A percentile compares a stretch with the other conserved stretches of the same genome.
phyloP scores from a whole-genome alignment of 2,113 vertebrate species.

The Todiramphus chloris region DNA sequence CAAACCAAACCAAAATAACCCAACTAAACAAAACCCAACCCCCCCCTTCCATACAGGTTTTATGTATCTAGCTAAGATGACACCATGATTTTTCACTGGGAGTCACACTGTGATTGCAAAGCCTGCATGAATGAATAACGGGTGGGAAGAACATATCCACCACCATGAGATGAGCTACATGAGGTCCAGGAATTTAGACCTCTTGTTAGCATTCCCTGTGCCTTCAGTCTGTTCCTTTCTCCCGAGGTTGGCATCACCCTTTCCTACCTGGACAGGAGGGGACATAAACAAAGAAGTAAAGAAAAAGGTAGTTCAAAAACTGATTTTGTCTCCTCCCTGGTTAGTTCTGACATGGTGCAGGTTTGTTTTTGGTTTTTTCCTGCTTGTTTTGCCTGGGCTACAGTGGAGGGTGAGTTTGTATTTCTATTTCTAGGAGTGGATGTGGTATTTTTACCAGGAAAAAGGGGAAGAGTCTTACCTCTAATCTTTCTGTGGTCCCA shows the following conservation, averaged over 20 bases:
- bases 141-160: background rate
- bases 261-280: background rate
- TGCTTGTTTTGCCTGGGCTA: background rate
- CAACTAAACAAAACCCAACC: background rate
- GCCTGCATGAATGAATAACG: background rate
- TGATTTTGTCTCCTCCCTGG: rapidly evolving
- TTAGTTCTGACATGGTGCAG: background rate
- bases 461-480: background rate
- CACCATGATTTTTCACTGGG: background rate
- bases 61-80: background rate
- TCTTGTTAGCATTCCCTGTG: background rate
- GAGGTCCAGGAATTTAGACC: background rate
- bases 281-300: background rate
- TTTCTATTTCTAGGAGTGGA: background rate
- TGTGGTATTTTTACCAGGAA: background rate
- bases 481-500: background rate
- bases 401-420: background rate
- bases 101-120: background rate
- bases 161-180: background rate
- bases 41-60: background rate
- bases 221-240: background rate
- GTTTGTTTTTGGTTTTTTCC: rapidly evolving
- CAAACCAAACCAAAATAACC: background rate
- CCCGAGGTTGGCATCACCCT: background rate
- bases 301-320: background rate